Conservation (phyloP, 2,113 vertebrate species). For the Callionymus lyra region DNA sequence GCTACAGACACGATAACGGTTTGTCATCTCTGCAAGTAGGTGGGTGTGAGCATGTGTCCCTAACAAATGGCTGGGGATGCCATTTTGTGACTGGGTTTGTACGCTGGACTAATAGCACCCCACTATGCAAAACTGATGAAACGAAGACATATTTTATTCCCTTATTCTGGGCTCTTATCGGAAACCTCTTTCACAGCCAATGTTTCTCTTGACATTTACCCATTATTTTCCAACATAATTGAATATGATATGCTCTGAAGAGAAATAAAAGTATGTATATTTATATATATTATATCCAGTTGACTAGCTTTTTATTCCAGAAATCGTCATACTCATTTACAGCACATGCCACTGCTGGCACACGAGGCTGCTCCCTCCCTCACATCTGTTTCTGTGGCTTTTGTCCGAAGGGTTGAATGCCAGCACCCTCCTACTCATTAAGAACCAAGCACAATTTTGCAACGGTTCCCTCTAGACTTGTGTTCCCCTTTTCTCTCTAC, state of each 20-base stretch:
- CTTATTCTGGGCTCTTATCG: slow-evolving; percentile 22
- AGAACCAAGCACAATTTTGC: slow-evolving; percentile 36
- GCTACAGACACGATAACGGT: slow-evolving; percentile 37
- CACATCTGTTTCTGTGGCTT: slow-evolving; percentile 60
- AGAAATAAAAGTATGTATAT: too few species aligned
- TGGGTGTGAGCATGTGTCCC: slow-evolving; percentile 10
- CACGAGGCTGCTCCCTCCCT: slow-evolving; percentile 22
- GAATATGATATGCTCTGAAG: slow-evolving; percentile 12
- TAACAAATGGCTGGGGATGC: slow-evolving; percentile 5
- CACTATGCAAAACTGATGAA: slow-evolving; percentile 15
- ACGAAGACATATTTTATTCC: slow-evolving; percentile 52
- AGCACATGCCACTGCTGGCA: slow-evolving; percentile 1
- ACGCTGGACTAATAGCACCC: slow-evolving; percentile 40
- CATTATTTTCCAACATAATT: slow-evolving; percentile 16
- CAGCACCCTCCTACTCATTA: slow-evolving; percentile 56
- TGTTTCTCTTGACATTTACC: slow-evolving; percentile 20
- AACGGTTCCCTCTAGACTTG: slow-evolving; percentile 35
- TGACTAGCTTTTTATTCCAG: not conserved
- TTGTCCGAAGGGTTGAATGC: slow-evolving; percentile 49
- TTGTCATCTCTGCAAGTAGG: slow-evolving; percentile 20
- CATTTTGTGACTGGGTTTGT: slow-evolving; percentile 31
- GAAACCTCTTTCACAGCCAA: slow-evolving; percentile 15
- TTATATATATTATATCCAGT: too few species aligned
- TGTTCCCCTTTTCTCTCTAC: slow-evolving; percentile 52
- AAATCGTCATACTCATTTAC: slow-evolving; percentile 9